Percentiles rank a stretch among this genome's conserved stretches.
phyloP scores from a whole-genome alignment of 2,113 vertebrate species.

The Ptyas mucosa region DNA sequence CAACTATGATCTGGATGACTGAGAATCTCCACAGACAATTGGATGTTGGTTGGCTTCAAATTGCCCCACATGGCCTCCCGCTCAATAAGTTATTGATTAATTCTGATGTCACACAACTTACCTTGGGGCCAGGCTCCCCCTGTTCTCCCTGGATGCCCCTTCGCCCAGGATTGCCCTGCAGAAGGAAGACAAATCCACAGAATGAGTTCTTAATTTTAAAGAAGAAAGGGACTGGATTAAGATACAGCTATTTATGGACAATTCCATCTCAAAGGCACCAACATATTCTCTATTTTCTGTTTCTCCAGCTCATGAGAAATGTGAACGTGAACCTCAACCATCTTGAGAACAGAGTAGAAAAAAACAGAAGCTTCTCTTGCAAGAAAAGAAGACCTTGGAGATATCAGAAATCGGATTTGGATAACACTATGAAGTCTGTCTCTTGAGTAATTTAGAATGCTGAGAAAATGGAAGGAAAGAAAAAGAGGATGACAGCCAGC shows the following conservation, averaged over 20 bases:
- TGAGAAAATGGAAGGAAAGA: no score
- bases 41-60: no score
- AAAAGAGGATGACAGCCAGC: no score
- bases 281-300: not conserved
- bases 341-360: not conserved
- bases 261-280: not conserved
- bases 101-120: conserved; percentile 54
- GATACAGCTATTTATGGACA: not conserved
- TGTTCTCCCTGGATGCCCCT: conserved; percentile 83
- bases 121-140: conserved; percentile 84
- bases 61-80: not conserved
- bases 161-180: conserved; percentile 84
- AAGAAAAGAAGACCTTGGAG: not conserved
- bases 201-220: not conserved
- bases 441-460: not conserved
- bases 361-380: not conserved
- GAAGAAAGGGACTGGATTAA: not conserved
- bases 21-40: no score
- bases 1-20: no score
- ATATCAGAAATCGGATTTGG: not conserved
- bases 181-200: not conserved
- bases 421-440: not conserved
- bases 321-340: not conserved
- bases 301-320: not conserved
- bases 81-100: not conserved